Evolutionary conservation across 2,797 vertebrate species (phyloP).

Genomic region (Mormyrus hasselquistii): DNA sequence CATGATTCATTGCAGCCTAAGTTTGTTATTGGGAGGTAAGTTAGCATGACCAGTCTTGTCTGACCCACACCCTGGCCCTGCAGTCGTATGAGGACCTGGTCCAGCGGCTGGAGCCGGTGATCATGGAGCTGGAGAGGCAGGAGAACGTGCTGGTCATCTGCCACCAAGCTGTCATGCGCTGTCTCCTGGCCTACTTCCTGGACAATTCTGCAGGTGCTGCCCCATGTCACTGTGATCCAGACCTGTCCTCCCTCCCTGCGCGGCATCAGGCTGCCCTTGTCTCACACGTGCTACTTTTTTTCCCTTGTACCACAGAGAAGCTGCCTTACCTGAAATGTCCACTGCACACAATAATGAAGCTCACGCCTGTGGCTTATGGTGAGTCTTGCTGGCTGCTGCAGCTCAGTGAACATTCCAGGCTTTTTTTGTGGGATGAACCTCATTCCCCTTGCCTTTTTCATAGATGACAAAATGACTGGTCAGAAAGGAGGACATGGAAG

Average conservation of each 20-base stretch:
- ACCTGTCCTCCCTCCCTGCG: neutral
- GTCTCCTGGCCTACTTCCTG: constrained; percentile 91
- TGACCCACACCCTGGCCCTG: neutral
- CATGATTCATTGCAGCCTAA: neutral
- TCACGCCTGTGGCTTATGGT: constrained; percentile 96
- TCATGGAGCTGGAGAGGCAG: constrained; percentile 97
- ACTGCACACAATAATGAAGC: constrained; percentile 89
- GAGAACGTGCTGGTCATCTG: constrained; percentile 95
- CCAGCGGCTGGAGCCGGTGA: constrained; percentile 91
- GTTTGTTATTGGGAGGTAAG: neutral
- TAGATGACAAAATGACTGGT: neutral
- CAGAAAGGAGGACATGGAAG: neutral
- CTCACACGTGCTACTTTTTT: neutral
- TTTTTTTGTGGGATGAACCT: neutral
- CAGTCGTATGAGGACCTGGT: constrained; percentile 98
- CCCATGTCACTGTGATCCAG: no score
- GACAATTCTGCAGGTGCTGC: constrained; percentile 85
- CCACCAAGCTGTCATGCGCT: constrained; percentile 98
- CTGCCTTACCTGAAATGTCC: constrained; percentile 96
- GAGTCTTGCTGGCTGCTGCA: constrained; percentile 27
- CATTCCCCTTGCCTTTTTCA: neutral
- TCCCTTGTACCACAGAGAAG: constrained; percentile 64
- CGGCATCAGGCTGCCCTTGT: neutral
- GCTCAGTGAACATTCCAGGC: neutral
- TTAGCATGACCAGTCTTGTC: neutral